Conservation (phyloP, 64 coral and sea anemone genomes). For the Trachythela sp. region DNA sequence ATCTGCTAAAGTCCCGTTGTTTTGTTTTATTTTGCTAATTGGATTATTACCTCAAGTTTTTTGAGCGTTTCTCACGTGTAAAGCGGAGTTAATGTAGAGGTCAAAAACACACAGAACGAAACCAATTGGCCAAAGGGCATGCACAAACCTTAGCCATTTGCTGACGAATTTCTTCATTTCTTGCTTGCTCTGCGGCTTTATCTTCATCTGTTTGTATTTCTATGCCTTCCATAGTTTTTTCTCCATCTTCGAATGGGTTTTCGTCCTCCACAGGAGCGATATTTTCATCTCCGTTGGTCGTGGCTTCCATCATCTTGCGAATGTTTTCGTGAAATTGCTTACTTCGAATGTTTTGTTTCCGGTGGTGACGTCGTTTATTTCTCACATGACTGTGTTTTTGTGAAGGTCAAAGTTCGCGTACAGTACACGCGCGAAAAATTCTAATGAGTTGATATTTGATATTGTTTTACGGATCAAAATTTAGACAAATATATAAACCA, state of each 20-base stretch:
- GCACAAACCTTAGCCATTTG: slow-evolving; percentile 73
- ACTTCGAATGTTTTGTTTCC: slow-evolving; percentile 39
- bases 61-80: neutral
- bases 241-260: slow-evolving; percentile 33
- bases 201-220: slow-evolving; percentile 66
- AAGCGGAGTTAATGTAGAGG: slow-evolving; percentile 2
- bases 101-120: neutral
- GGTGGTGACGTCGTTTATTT: slow-evolving; percentile 41
- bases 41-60: neutral
- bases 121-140: neutral
- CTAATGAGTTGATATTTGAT: neutral
- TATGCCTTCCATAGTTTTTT: slow-evolving; percentile 37
- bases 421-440: neutral
- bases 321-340: slow-evolving; percentile 10
- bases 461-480: neutral
- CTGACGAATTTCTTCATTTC: slow-evolving; percentile 64
- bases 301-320: neutral
- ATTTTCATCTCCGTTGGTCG: neutral
- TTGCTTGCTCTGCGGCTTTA: slow-evolving; percentile 71
- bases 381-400: neutral
- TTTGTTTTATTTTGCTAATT: neutral
- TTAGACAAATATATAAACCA: too few species aligned
- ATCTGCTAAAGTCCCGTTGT: neutral
- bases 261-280: slow-evolving; percentile 31
- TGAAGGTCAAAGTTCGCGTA: neutral